These are phyloP conservation scores for Habrosyne pyritoides DNA, from an alignment of 2,888 invertebrate genomes.

Conservation along the genomic window DNA sequence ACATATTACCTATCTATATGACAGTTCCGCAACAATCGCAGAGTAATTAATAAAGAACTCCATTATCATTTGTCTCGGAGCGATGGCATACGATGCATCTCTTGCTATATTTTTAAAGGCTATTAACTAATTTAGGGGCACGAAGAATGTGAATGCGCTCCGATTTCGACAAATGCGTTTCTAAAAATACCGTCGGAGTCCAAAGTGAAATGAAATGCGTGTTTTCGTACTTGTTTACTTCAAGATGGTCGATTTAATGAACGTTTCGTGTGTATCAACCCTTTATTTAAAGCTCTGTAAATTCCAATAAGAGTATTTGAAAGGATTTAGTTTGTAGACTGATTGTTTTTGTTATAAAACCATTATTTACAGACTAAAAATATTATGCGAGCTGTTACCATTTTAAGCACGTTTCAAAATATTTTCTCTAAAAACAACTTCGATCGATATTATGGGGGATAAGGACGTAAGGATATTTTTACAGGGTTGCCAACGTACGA, in stretches of 20 bases:
- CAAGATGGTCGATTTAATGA: not conserved
- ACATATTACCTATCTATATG: no score
- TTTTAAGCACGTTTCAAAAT: not conserved
- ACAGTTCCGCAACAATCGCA: no score
- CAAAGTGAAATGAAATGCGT: not conserved
- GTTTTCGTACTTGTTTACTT: not conserved
- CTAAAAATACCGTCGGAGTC: not conserved
- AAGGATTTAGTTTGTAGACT: not conserved
- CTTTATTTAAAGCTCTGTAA: not conserved
- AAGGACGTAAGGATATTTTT: no score
- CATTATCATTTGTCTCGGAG: not conserved
- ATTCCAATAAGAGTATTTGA: not conserved
- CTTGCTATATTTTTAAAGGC: constrained; percentile 4
- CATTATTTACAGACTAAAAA: not conserved
- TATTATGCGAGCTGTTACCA: not conserved
- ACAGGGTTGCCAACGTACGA: no score
- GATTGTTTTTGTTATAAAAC: not conserved
- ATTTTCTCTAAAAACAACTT: not conserved
- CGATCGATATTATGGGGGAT: not conserved
- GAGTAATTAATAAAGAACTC: not conserved
- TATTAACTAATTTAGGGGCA: constrained; percentile 1
- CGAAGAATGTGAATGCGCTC: constrained; percentile 3
- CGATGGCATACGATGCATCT: not conserved
- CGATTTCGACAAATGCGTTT: not conserved
- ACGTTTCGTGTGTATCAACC: not conserved